Conservation (phyloP, 2,888 invertebrate species). For the Listrodromus nycthemerus region DNA sequence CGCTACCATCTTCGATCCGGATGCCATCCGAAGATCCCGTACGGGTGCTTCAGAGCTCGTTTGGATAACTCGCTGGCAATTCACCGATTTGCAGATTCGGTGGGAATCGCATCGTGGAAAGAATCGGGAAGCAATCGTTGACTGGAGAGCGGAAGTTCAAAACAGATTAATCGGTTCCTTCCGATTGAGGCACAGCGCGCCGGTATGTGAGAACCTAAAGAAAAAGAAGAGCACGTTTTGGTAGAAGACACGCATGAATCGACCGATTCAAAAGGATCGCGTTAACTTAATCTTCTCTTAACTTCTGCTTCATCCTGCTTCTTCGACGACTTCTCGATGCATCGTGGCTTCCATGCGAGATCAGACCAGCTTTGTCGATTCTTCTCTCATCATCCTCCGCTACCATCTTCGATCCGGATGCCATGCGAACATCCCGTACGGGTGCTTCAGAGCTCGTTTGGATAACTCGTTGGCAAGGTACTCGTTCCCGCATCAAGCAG, state of each 20-base stretch:
- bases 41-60: slow-evolving; percentile 2
- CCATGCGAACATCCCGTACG: not conserved
- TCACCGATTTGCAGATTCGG: not conserved
- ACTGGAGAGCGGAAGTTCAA: not conserved
- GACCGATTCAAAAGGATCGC: slow-evolving; percentile 33
- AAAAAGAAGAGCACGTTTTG: slow-evolving; percentile 34
- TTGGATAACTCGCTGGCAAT: not conserved
- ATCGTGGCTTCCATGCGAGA: slow-evolving; percentile 73
- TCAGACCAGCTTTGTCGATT: slow-evolving; percentile 37
- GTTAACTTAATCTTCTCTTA: slow-evolving; percentile 47
- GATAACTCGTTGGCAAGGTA: not conserved
- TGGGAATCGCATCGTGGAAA: not conserved
- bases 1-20: slow-evolving; percentile 7
- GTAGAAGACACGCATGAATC: slow-evolving; percentile 48
- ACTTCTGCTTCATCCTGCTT: slow-evolving; percentile 42
- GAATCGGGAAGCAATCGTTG: not conserved
- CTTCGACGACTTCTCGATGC: slow-evolving; percentile 45
- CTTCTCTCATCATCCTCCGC: not conserved
- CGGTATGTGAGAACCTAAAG: slow-evolving; percentile 6
- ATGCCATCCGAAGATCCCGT: slow-evolving; percentile 10
- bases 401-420: slow-evolving; percentile 2
- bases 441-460: not conserved
- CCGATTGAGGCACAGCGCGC: slow-evolving; percentile 22
- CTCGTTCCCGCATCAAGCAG: not conserved
- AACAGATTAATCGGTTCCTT: not conserved